A percentile compares a stretch with the other conserved stretches of the same genome.
phyloP scores from a whole-genome alignment of 2,888 invertebrate species.

The Amaurobius ferox region DNA sequence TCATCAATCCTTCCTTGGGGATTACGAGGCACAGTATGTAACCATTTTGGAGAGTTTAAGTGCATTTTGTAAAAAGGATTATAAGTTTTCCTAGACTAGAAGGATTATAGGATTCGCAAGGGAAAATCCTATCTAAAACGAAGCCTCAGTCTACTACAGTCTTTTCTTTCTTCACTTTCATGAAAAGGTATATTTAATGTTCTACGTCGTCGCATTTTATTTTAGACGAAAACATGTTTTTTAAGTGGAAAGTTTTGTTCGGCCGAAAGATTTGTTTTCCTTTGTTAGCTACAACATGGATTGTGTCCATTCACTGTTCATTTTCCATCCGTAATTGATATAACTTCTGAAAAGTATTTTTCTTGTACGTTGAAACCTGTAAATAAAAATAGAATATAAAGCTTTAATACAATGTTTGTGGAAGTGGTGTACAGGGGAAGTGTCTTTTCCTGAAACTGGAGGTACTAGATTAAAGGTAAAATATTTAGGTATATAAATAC shows the following conservation, averaged over 20 bases:
- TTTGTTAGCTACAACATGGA: not conserved
- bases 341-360: not conserved
- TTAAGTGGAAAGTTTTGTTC: not conserved
- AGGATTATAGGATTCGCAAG: not conserved
- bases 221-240: slow-evolving; percentile 16
- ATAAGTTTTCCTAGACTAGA: not conserved
- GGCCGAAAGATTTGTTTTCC: not conserved
- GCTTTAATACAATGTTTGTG: too few relatives aligned
- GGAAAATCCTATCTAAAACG: not conserved
- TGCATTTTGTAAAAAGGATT: slow-evolving; percentile 10
- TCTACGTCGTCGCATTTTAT: not conserved
- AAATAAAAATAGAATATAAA: not conserved
- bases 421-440: too few relatives aligned
- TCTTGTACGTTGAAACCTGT: not conserved
- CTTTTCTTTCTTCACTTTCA: not conserved
- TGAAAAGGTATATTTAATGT: slow-evolving; percentile 6
- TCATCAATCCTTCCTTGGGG: slow-evolving; percentile 9
- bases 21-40: not conserved
- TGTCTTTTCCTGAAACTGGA: too few relatives aligned
- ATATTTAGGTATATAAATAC: too few relatives aligned
- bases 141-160: not conserved
- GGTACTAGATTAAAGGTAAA: too few relatives aligned
- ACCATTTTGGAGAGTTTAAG: slow-evolving; percentile 7
- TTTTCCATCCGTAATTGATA: not conserved
- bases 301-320: not conserved